Base-by-base conservation (phyloP, 1,140 invertebrate species). In the Lordiphosa collinella region DNA sequence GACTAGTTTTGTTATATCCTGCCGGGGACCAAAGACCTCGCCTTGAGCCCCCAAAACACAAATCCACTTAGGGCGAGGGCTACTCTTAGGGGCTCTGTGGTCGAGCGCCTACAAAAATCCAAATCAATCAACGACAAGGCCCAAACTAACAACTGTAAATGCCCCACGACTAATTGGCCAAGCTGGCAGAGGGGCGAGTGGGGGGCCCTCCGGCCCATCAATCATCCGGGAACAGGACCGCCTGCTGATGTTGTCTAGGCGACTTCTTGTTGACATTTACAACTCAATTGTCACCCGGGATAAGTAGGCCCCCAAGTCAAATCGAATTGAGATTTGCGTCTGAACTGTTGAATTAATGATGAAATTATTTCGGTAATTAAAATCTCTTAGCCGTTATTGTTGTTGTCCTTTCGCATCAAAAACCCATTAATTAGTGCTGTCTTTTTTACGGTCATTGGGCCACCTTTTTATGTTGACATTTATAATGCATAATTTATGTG, bases 401-500 rank as follows among this genome's bases (percentile, higher is more conserved):
- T 16, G 14, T 14, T 32, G 44, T 7, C 12, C 22, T 40, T 41
- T 41, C 31, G 25, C 11, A 2, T n/a, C n/a, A 22, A 22, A 82
- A 63, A 60, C 68, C 32, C 76, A 80, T 80, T 80, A 80, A 80
- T 80, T 80, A 75, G 63, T 54, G 18, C 48, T 34, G 41, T 29
- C 66, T 41, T 48, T n/a, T 12, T 53, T 35, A n/a, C 8, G 14
- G 29, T 13, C 34, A 29, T 2, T 34, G 4, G 10, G 11, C 22
- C 29, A 18, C 22, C 14, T 16, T 18, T 11, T 29, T 50, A 59
- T 48, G 64, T 60, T 59, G 76, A 82, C 76, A 73, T 69, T 76
- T 76, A 68, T 68, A 52, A 57, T 67, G 9, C 14, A 35, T 49
- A 64, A 50, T 55, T 65, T 51, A 64, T 65, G 12, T 47, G 25